These are phyloP conservation scores for Sarcophaga rosellei DNA, from an alignment of 2,888 invertebrate genomes.

Conservation along the genomic window DNA sequence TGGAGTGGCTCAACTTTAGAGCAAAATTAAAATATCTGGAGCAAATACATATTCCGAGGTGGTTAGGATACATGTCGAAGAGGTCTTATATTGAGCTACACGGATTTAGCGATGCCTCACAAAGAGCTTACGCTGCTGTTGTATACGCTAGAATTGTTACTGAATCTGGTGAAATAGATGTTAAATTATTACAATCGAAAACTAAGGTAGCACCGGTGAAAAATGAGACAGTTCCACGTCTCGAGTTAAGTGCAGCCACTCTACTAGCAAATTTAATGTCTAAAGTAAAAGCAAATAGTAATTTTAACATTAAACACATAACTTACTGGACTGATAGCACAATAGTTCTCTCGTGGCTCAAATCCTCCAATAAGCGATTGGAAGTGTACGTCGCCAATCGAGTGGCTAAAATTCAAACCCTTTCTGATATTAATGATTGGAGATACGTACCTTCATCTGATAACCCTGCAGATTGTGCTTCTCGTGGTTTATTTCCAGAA, in stretches of 20 bases:
- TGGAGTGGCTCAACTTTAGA: constrained; percentile 45
- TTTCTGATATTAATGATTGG: constrained; percentile 14
- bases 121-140: constrained; percentile 57
- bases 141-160: constrained; percentile 51
- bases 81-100: constrained; percentile 46
- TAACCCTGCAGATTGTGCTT: too few relatives aligned
- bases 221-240: constrained; percentile 15
- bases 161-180: constrained; percentile 15
- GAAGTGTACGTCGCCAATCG: constrained; percentile 31
- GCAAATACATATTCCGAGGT: constrained; percentile 50
- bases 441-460: constrained; percentile 29
- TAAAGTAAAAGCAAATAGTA: constrained; percentile 17
- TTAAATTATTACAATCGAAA: constrained; percentile 31
- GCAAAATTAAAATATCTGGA: constrained; percentile 36
- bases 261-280: constrained; percentile 23
- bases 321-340: constrained; percentile 45
- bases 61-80: constrained; percentile 7
- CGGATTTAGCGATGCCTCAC: constrained; percentile 61
- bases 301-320: constrained; percentile 25
- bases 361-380: constrained; percentile 11
- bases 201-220: constrained; percentile 40
- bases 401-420: constrained; percentile 16
- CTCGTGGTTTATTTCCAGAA: too few relatives aligned
- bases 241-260: constrained; percentile 32
- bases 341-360: constrained; percentile 41